A percentile compares a stretch with the other conserved stretches of the same genome.
These are phyloP conservation scores for Sebastes umbrosus DNA, from an alignment of 2,797 vertebrate species.

Conservation along the genomic window DNA sequence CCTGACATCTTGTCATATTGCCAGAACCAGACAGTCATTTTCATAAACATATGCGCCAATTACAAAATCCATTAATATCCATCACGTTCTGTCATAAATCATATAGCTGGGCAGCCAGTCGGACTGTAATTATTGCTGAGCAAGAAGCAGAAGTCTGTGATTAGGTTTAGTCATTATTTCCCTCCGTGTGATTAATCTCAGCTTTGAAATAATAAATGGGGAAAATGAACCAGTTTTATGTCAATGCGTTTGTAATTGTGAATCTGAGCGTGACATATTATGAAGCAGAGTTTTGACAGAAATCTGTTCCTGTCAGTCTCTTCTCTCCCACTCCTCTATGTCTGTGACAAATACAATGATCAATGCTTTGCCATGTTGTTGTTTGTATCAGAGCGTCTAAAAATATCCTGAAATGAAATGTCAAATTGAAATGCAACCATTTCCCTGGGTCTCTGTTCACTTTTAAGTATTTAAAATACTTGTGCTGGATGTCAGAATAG, in stretches of 20 bases:
- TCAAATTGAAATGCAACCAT: slow-evolving; percentile 55
- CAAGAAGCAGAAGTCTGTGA: slow-evolving; percentile 81
- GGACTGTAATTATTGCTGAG: slow-evolving; percentile 83
- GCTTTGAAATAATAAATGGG: slow-evolving; percentile 80
- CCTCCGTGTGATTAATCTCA: slow-evolving; percentile 78
- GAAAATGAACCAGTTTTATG: slow-evolving; percentile 74
- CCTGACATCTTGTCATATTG: slow-evolving; percentile 68
- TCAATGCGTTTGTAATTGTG: slow-evolving; percentile 76
- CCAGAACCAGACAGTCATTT: slow-evolving; percentile 73
- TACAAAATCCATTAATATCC: slow-evolving; percentile 86
- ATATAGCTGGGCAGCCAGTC: slow-evolving; percentile 74
- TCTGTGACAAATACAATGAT: slow-evolving; percentile 68
- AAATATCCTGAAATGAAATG: slow-evolving; percentile 69
- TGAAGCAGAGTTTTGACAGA: slow-evolving; percentile 65
- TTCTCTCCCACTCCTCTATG: slow-evolving; percentile 23
- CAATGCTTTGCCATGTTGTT: slow-evolving; percentile 68
- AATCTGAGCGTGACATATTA: slow-evolving; percentile 73
- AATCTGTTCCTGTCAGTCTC: slow-evolving; percentile 65
- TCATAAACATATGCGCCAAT: slow-evolving; percentile 83
- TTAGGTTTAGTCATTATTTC: slow-evolving; percentile 82
- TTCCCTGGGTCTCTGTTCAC: slow-evolving; percentile 27
- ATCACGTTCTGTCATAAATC: slow-evolving; percentile 84
- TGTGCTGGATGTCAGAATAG: slow-evolving; percentile 8
- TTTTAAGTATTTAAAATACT: slow-evolving; percentile 32
- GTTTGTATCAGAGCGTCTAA: slow-evolving; percentile 67